Evolutionary conservation across 2,113 vertebrate genomes (phyloP).

Genomic region (Lepisosteus osseus): DNA sequence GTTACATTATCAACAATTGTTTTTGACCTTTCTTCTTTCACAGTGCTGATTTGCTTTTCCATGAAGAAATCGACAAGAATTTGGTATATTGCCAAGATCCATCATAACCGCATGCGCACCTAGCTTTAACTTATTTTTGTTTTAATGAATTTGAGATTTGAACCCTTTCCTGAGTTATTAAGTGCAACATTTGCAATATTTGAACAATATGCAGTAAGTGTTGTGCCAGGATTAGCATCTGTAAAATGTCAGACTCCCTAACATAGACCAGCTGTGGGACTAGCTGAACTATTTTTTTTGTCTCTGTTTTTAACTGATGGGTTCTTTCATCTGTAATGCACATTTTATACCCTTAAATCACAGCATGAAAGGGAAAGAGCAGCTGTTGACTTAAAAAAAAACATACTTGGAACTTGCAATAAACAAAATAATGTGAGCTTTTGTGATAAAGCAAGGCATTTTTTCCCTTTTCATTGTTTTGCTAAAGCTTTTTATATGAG

Average conservation of each 20-base stretch:
- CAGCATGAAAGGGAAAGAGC: background rate
- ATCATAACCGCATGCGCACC: no score
- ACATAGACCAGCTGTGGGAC: slow-evolving; percentile 40
- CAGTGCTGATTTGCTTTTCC: no score
- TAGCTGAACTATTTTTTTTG: slow-evolving; percentile 3
- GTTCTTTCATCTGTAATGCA: slow-evolving; percentile 46
- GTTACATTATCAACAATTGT: no score
- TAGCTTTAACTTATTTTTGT: no score
- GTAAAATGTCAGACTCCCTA: slow-evolving; percentile 43
- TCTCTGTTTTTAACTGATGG: slow-evolving; percentile 25
- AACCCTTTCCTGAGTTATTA: slow-evolving; percentile 22
- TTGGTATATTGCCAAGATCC: no score
- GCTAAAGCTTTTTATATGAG: background rate
- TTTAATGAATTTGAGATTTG: no score
- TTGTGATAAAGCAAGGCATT: background rate
- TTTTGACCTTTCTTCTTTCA: no score
- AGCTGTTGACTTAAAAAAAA: slow-evolving; percentile 1
- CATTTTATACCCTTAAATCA: slow-evolving; percentile 28
- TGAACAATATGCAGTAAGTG: slow-evolving; percentile 8
- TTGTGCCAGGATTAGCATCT: slow-evolving; percentile 37
- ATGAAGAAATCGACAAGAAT: no score
- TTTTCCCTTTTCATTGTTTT: no score
- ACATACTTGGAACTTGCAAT: background rate
- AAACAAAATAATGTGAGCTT: background rate
- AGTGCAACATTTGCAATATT: slow-evolving; percentile 18